Base-by-base conservation (phyloP, 2,113 vertebrate genomes). In the Amblyopsis rosae region DNA sequence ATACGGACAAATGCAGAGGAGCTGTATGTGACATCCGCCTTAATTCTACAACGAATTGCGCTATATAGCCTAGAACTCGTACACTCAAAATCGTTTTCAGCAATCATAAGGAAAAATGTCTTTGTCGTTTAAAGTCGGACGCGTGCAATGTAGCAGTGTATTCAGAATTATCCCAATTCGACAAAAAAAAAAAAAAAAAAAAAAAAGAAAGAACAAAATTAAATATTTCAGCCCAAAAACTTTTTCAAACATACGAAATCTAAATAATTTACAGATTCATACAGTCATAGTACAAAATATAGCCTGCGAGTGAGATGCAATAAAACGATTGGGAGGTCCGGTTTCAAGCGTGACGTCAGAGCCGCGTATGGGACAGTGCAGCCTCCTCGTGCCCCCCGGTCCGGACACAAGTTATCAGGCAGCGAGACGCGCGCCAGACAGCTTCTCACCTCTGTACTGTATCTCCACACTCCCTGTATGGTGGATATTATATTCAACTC, bases 401-500 rank as follows among this genome's bases (percentile, higher is more conserved):
- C 87, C 73, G 80, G 70, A 82, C 86, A 90, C 85, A 91, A 89
- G 87, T 91, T 93, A 90, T 94, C 88, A 92, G 92, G 91, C 91
- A 90, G 93, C 90, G 60, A 90, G 86, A 83, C 89, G 89, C 86
- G 85, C 91, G 88, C 89, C 91, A 86, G 77, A 82, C 87, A 88
- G 75, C 83, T 81, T 80, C 83, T 85, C 84, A 85, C 89, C 89
- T 81, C 84, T 86, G 89, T 94, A 87, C 92, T 86, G 89, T 79
- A 79, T 80, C 82, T 85, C 72, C 86, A 89, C 81, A 83, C 89
- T 65, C 93, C 90, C 95, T 95, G 95, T 94, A 98, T 97, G 96
- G 96, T 97, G 96, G 96, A 98, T 92, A 92, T 97, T 90, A 90
- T 96, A 86, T 94, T 94, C 81, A 94, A 92, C 85, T 93, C 91